A percentile compares a stretch with the other conserved stretches of the same genome.
Conservation (phyloP, 35 echinoderm and acorn worm species). For the Strongylocentrotus purpuratus region DNA sequence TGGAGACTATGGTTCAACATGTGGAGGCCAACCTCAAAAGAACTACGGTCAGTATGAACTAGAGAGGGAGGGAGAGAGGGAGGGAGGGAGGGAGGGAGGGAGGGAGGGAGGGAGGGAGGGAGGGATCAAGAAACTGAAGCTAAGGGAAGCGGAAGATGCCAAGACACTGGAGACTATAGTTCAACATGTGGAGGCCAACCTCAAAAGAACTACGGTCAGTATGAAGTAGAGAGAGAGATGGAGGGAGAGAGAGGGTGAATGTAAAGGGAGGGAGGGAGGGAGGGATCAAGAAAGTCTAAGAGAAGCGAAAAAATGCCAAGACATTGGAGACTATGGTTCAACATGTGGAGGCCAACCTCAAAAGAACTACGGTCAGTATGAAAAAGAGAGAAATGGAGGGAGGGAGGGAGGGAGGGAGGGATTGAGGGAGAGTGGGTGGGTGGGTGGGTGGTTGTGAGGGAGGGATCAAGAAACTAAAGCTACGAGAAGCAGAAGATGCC, state of each 20-base stretch:
- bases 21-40: constrained; percentile 92
- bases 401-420: no score
- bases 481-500: constrained; percentile 86
- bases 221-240: no score
- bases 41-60: constrained; percentile 76
- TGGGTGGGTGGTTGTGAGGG: constrained; percentile 39
- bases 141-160: constrained; percentile 87
- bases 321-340: constrained; percentile 93
- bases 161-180: constrained; percentile 94
- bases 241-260: no score
- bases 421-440: constrained; percentile 3
- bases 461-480: constrained; percentile 73
- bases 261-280: no score
- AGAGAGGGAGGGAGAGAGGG: no score
- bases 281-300: constrained; percentile 75
- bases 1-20: constrained; percentile 95
- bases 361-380: constrained; percentile 87
- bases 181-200: constrained; percentile 90
- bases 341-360: constrained; percentile 91
- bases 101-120: constrained; percentile 56
- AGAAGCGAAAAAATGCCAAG: constrained; percentile 91
- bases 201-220: constrained; percentile 93
- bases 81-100: no score
- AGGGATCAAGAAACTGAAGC: constrained; percentile 73
- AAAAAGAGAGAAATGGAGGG: no score